A percentile compares a stretch with the other conserved stretches of the same genome.
Conservation (phyloP, 30 jellyfish, hydroid and myxozoan species). For the Turritopsis rubra region DNA sequence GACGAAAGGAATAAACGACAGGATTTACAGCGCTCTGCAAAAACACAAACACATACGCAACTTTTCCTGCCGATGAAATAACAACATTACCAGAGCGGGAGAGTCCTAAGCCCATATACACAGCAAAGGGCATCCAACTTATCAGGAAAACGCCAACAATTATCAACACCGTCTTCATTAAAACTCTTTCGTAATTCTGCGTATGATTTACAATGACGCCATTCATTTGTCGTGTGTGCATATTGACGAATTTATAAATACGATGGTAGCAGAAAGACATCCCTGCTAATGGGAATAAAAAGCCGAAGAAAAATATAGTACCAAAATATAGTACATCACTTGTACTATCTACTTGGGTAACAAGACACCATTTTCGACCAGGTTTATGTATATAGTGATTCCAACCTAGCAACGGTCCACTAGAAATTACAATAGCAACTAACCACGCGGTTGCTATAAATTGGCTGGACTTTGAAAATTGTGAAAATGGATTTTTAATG, state of each 20-base stretch:
- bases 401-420: background rate
- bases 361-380: background rate
- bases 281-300: background rate
- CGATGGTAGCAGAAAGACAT: background rate
- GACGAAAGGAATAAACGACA: background rate
- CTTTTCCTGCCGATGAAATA: background rate
- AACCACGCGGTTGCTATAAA: background rate
- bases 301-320: background rate
- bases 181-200: background rate
- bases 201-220: background rate
- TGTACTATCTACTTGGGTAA: background rate
- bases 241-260: background rate
- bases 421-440: background rate
- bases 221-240: background rate
- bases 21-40: background rate
- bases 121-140: background rate
- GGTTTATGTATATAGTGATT: background rate
- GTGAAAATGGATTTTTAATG: background rate
- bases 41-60: background rate
- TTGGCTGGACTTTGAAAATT: background rate
- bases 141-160: background rate
- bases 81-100: background rate
- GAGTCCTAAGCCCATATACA: background rate
- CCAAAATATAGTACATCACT: background rate
- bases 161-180: background rate